phyloP scores from a whole-genome alignment of 2,888 invertebrate genomes.

The Tachystola acroxantha region DNA sequence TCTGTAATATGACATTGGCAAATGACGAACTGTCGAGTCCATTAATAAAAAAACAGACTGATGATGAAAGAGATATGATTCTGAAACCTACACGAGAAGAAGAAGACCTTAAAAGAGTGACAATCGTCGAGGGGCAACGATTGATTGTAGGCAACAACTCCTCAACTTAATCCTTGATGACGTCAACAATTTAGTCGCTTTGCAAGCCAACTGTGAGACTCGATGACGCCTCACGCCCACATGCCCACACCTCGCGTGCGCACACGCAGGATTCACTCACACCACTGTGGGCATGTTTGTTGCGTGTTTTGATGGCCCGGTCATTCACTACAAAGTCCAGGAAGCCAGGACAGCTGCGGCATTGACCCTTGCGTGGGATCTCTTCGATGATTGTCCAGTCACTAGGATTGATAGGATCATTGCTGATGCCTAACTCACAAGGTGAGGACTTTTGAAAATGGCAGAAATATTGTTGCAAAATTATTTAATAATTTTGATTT shows the following conservation, averaged over 20 bases:
- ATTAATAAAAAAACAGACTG: no score
- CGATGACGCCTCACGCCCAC: conserved; percentile 12
- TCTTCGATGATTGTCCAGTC: neutral
- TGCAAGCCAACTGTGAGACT: conserved; percentile 9
- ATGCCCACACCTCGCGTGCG: conserved; percentile 1
- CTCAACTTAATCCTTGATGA: no score
- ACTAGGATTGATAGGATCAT: neutral
- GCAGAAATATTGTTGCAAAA: neutral
- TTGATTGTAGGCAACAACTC: no score
- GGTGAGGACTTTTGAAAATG: no score
- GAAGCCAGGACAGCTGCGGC: conserved; percentile 27
- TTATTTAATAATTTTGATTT: neutral
- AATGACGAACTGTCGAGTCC: no score
- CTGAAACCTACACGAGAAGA: no score
- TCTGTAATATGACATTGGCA: no score
- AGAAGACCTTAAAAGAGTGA: no score
- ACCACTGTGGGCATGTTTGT: conserved; percentile 10
- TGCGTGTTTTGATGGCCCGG: conserved; percentile 16
- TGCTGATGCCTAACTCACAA: neutral
- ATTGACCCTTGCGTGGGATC: conserved; percentile 24
- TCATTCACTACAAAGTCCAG: conserved; percentile 34
- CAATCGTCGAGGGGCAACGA: no score
- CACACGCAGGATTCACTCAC: neutral
- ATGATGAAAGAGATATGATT: no score
- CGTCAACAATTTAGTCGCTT: neutral